These are phyloP conservation scores for Pomacea maculata DNA, from an alignment of 1,140 invertebrate genomes.

Conservation along the genomic window DNA sequence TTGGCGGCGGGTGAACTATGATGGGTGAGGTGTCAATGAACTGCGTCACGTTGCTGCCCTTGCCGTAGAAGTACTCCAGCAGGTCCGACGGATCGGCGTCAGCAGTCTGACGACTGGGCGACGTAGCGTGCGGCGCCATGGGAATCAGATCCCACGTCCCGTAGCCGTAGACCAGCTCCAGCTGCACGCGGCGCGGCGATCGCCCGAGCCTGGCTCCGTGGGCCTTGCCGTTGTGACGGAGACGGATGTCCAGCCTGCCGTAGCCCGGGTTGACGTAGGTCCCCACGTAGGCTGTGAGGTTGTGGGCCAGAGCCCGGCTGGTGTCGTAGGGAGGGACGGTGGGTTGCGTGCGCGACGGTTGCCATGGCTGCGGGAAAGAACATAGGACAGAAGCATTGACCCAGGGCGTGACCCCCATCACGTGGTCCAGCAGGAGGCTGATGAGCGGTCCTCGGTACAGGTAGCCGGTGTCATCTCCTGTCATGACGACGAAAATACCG, in stretches of 20 bases:
- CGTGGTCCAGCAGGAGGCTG: conserved; percentile 38
- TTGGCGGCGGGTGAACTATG: conserved; percentile 17
- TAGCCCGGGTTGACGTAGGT: conserved; percentile 30
- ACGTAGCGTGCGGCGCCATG: background rate
- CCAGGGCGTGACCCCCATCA: conserved; percentile 42
- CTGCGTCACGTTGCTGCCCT: conserved; percentile 3
- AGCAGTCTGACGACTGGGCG: too few relatives aligned
- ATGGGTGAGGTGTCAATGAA: conserved; percentile 5
- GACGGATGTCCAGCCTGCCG: conserved; percentile 19
- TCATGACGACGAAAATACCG: conserved; percentile 39
- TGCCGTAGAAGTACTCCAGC: conserved; percentile 23
- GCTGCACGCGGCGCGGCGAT: background rate
- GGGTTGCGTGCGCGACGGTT: background rate
- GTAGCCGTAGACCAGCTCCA: conserved; percentile 9
- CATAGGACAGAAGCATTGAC: conserved; percentile 39
- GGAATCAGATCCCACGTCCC: conserved; percentile 14
- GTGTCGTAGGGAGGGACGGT: conserved; percentile 25
- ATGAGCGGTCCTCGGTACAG: conserved; percentile 35
- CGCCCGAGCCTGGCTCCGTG: background rate
- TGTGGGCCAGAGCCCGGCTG: conserved; percentile 11
- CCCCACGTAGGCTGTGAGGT: conserved; percentile 26
- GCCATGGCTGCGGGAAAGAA: conserved; percentile 34
- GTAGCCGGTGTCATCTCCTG: conserved; percentile 33
- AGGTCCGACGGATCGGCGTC: background rate
- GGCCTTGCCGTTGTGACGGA: background rate